A percentile compares a stretch with the other conserved stretches of the same genome.
phyloP scores from a whole-genome alignment of 2,888 invertebrate species.

The Lymantria monacha region DNA sequence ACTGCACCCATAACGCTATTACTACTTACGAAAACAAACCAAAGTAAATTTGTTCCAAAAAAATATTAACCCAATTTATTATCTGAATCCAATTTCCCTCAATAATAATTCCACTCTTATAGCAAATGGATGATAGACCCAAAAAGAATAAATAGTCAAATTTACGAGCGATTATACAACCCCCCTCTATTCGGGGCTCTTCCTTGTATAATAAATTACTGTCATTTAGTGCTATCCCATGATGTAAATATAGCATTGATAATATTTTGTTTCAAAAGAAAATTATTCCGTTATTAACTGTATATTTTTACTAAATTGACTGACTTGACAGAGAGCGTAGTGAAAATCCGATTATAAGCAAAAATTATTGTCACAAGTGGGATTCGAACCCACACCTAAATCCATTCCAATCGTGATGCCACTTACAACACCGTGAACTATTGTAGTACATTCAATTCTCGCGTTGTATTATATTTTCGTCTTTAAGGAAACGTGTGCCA shows the following conservation, averaged over 20 bases:
- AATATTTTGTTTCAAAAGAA: neutral
- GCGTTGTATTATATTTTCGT: no score
- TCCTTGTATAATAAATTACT: slow-evolving; percentile 10
- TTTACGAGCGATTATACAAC: slow-evolving; percentile 21
- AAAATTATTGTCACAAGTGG: no score
- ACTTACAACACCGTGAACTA: no score
- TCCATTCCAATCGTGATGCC: no score
- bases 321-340: no score
- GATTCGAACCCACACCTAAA: no score
- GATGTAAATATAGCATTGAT: slow-evolving; percentile 15
- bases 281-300: neutral
- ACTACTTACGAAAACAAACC: no score
- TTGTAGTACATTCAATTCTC: no score
- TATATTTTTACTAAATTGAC: no score
- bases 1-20: no score
- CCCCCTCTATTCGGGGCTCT: slow-evolving; percentile 7
- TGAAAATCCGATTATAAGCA: no score
- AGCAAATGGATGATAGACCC: slow-evolving; percentile 5
- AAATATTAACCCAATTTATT: slow-evolving; percentile 1
- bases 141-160: slow-evolving; percentile 16
- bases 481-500: no score
- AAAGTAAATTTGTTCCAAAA: neutral
- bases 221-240: slow-evolving; percentile 17
- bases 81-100: slow-evolving; percentile 2
- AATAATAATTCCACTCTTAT: neutral